phyloP scores from a whole-genome alignment of 2,113 vertebrate species.

The Urocitellus parryii region DNA sequence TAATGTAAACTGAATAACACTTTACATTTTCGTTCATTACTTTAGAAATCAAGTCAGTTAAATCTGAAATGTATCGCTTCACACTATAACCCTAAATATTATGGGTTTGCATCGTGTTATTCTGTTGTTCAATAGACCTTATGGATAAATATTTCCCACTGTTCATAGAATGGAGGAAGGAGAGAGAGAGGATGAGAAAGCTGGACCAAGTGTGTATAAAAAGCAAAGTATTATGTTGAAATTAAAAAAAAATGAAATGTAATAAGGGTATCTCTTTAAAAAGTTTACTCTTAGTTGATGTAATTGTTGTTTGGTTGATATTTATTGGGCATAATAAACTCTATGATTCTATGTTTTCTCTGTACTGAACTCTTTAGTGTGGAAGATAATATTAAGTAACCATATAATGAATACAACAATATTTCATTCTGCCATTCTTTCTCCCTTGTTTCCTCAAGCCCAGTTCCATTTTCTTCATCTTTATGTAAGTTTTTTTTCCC shows the following conservation, averaged over 20 bases:
- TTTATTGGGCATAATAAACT: background rate
- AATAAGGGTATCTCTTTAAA: background rate
- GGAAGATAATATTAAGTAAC: background rate
- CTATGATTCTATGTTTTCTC: background rate
- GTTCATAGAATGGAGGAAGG: background rate
- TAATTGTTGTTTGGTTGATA: background rate
- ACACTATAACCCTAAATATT: background rate
- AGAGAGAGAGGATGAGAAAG: background rate
- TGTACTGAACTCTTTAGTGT: background rate
- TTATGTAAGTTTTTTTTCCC: background rate
- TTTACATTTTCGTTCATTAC: slow-evolving; percentile 27
- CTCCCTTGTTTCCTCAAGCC: background rate
- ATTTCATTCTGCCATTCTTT: background rate
- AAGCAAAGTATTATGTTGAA: background rate
- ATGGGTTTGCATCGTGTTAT: background rate
- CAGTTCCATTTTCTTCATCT: background rate
- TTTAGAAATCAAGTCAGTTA: slow-evolving; percentile 51
- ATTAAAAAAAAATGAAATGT: too few relatives aligned
- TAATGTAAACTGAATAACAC: background rate
- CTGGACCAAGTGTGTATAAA: background rate
- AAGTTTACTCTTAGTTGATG: background rate
- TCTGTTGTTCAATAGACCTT: background rate
- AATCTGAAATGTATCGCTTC: background rate
- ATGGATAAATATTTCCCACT: background rate
- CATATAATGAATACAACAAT: background rate